Evolutionary conservation across 2,888 invertebrate species (phyloP).

Genomic region (Eupeodes latifasciatus): DNA sequence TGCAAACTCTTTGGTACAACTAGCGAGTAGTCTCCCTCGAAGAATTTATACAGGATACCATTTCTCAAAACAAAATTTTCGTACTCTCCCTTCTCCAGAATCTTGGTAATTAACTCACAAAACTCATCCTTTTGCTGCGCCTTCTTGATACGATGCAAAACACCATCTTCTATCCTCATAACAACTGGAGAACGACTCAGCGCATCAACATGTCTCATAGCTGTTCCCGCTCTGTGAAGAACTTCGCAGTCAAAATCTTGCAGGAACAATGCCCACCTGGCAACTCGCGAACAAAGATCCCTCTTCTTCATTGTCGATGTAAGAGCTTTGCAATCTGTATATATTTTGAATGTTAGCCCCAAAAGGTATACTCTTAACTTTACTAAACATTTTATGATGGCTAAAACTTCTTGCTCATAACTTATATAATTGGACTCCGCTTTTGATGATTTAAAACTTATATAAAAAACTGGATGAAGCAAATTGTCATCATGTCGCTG

Average conservation of each 20-base stretch:
- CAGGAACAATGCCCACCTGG: slow-evolving; percentile 51
- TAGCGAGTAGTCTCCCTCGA: background rate
- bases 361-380: slow-evolving; percentile 77
- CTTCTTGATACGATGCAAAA: background rate
- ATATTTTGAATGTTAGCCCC: slow-evolving; percentile 30
- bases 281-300: slow-evolving; percentile 48
- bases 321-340: slow-evolving; percentile 57
- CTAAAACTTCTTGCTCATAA: slow-evolving; percentile 74
- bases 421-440: slow-evolving; percentile 36
- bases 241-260: slow-evolving; percentile 50
- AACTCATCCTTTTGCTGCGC: background rate
- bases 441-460: slow-evolving; percentile 76
- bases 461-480: slow-evolving; percentile 78
- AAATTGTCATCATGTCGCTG: slow-evolving; percentile 74
- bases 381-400: slow-evolving; percentile 72
- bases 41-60: background rate
- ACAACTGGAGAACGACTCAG: slow-evolving; percentile 43
- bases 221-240: slow-evolving; percentile 40
- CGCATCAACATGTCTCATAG: slow-evolving; percentile 12
- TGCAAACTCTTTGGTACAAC: too few relatives aligned
- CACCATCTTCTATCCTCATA: slow-evolving; percentile 19
- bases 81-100: too few relatives aligned
- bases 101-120: background rate
- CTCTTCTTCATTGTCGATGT: slow-evolving; percentile 46
- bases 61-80: too few relatives aligned